Conservation (phyloP, 2,797 vertebrate species). For the Masticophis lateralis region DNA sequence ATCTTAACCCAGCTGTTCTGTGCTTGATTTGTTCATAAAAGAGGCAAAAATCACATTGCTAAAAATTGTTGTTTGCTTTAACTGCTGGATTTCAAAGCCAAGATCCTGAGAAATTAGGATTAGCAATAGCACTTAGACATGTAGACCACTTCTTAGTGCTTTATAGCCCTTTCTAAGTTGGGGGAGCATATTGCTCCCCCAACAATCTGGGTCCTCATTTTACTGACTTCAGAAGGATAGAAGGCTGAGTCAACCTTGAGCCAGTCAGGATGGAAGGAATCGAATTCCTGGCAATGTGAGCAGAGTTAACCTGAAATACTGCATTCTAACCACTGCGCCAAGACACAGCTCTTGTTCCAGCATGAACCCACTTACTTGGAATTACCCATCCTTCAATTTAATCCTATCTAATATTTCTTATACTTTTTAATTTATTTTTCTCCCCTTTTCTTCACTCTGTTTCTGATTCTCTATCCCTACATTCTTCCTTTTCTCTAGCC, state of each 20-base stretch:
- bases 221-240: too few species aligned
- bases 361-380: background rate
- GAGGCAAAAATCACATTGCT: background rate
- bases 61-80: background rate
- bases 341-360: background rate
- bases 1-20: background rate
- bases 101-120: background rate
- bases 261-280: too few species aligned
- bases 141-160: background rate
- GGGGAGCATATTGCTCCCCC: too few species aligned
- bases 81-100: background rate
- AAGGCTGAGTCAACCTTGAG: too few species aligned
- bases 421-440: too few species aligned
- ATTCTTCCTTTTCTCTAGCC: too few species aligned
- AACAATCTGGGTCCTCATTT: too few species aligned
- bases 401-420: too few species aligned
- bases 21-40: background rate
- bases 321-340: background rate
- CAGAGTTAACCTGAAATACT: too few species aligned
- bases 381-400: background rate
- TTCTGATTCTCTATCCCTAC: too few species aligned
- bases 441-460: too few species aligned
- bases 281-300: too few species aligned
- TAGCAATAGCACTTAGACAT: background rate
- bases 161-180: background rate